Base-by-base conservation (phyloP, 2,113 vertebrate species). In the Ophthalmolycus amberensis region DNA sequence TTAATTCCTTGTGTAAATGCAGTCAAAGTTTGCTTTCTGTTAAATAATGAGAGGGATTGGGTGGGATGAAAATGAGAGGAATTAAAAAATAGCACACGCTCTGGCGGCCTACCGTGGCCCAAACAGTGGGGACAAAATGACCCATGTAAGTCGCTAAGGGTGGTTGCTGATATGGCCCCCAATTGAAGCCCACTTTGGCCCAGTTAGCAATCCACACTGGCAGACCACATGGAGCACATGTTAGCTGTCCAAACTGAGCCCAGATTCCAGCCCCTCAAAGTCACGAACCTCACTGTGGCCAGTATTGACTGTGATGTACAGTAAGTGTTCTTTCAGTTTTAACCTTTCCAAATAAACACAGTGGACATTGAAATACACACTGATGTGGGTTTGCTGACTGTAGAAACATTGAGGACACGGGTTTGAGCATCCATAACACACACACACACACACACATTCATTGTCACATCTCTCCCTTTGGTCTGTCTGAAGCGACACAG, bases 401-500 rank as follows among this genome's bases (percentile, higher is more conserved):
- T 46, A 68, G 9, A 37, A 52, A 70, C 48, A 37, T 16, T 54
- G 11, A 16, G 48, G 44, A 29, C 27, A 46, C 32, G 11, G 38
- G 48, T 42, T 44, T 46, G 18, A 64, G 34, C 25, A 73, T 58
- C 25, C 32, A 22, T 16, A 16, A 65, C 44, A 60, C 69, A 66
- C 32, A 20, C n/a, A 65, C 22, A 15, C 75, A 48, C 14, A 66
- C 10, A 48, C 70, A 54, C 10, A n/a, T 6, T 12, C 25, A 38
- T 22, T 22, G 54, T 60, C 58, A 46, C 50, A 48, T 46, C 62
- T 60, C 50, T 63, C 48, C 42, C 73, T 16, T 86, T 22, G 27
- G 48, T 1, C 79, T 27, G 58, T 64, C 69, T 71, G 71, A 80
- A 70, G 74, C 63, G 82, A 81, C 86, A 81, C 34, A 59, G 64